Base-by-base conservation (phyloP, 1,140 invertebrate genomes). In the Heliothis virescens region DNA sequence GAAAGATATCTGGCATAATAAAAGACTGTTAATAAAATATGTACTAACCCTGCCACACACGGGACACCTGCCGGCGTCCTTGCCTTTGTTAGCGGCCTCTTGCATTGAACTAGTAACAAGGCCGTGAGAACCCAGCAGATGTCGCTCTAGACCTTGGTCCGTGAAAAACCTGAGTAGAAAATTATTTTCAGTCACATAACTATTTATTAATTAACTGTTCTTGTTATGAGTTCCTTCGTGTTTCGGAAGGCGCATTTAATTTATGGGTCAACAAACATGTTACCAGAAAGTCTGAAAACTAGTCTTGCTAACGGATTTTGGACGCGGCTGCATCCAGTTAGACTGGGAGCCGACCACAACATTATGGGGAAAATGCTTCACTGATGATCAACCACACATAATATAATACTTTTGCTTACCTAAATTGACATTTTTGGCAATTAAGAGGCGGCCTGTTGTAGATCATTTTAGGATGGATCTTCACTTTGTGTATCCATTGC, bases 401-500 rank as follows among this genome's bases (percentile, higher is more conserved):
- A n/a, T n/a, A n/a, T n/a, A n/a, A 26, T 26, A 26, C 21, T 26
- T 26, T 26, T 75, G 95, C 95, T 89, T 95, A 96, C 86, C 96
- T 93, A 92, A 98, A 99, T 94, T 99, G 98, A 96, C 98, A 99
- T 92, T 99, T 99, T 92, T 99, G 98, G 93, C 98, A 99, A 92
- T 99, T 99, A 74, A 99, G 95, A 48, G 98, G 98, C 80, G 98
- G 98, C 94, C 98, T 95, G 94, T 98, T 98, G 90, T 98, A 98
- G 81, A 99, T 98, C 98, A 99, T 99, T 95, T 99, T 99, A 80
- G 98, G 98, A 95, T 99, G 98, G 88, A 99, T 99, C 95, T 99
- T 99, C 71, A 99, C 98, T 96, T 99, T 98, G 90, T 99, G 98
- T 89, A 98, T 98, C 98, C 98, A 98, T 87, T 98, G 98, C 98